Evolutionary conservation across 2,888 invertebrate genomes (phyloP).

Genomic region (Aphodius granarius): DNA sequence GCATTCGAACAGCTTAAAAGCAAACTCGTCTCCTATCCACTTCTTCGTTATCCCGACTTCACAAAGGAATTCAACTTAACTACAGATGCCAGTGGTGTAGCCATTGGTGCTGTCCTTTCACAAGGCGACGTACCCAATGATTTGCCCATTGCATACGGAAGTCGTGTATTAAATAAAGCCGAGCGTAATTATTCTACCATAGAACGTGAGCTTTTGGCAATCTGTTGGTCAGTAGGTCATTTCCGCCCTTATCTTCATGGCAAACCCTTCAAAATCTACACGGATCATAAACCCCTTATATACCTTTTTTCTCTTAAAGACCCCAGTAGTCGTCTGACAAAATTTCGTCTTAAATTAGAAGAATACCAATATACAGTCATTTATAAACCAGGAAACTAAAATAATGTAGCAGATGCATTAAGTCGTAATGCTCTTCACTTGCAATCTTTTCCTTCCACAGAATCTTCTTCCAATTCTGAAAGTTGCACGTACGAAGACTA

Average conservation of each 20-base stretch:
- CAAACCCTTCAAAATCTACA: conserved; percentile 38
- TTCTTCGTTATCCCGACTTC: conserved; percentile 25
- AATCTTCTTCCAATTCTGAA: not conserved
- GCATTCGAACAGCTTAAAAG: conserved; percentile 17
- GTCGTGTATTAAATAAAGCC: conserved; percentile 21
- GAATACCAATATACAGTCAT: conserved; percentile 39
- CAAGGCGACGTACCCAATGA: conserved; percentile 19
- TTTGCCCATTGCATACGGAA: conserved; percentile 21
- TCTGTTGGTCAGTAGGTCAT: conserved; percentile 18
- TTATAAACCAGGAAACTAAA: conserved; percentile 35
- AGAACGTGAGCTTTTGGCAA: conserved; percentile 23
- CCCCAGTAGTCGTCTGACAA: conserved; percentile 33
- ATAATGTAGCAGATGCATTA: conserved; percentile 32
- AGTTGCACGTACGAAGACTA: not conserved
- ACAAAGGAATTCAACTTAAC: conserved; percentile 17
- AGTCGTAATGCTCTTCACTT: conserved; percentile 1
- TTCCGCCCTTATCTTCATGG: conserved; percentile 23
- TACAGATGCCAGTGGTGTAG: conserved; percentile 19
- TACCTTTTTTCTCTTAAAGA: conserved; percentile 35
- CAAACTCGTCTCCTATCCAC: conserved; percentile 7
- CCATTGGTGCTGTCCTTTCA: conserved; percentile 21
- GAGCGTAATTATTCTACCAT: conserved; percentile 20
- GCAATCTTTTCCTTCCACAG: not conserved
- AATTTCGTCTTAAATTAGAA: conserved; percentile 40
- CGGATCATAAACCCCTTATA: conserved; percentile 41